Evolutionary conservation across 2,888 invertebrate species (phyloP).

Genomic region (Mesorhabditis spiculigera): DNA sequence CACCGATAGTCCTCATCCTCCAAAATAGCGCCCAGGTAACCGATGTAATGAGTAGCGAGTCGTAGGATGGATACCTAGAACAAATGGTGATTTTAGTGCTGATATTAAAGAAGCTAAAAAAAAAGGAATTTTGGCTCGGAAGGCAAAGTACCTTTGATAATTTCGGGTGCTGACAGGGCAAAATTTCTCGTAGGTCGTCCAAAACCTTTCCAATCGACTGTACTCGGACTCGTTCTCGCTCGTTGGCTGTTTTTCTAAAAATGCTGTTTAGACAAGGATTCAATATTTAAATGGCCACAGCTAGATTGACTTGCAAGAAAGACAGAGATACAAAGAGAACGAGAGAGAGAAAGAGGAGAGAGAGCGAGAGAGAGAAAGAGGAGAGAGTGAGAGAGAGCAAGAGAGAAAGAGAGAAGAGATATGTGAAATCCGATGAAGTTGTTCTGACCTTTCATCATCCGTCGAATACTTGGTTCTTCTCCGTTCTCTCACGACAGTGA

Average conservation of each 20-base stretch:
- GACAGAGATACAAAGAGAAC: too few species aligned
- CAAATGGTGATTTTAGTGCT: neutral
- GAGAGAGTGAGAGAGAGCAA: too few species aligned
- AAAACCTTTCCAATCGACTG: neutral
- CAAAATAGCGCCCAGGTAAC: neutral
- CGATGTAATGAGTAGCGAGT: conserved; percentile 4
- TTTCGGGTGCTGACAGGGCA: neutral
- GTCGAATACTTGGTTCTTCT: too few species aligned
- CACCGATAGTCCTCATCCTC: neutral
- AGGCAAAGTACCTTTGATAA: neutral
- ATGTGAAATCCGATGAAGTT: too few species aligned
- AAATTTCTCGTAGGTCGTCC: neutral
- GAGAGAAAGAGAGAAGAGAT: too few species aligned
- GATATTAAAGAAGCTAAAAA: neutral
- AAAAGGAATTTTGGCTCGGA: neutral
- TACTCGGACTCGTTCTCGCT: neutral
- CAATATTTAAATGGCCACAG: too few species aligned
- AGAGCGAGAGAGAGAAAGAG: too few species aligned
- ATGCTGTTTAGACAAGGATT: too few species aligned
- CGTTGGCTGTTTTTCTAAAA: neutral
- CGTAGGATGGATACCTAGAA: neutral
- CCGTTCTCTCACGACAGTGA: too few species aligned
- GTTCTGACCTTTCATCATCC: too few species aligned
- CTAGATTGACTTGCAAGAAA: too few species aligned
- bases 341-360: too few species aligned